phyloP scores from a whole-genome alignment of 2,797 vertebrate genomes.

The Zenarchopterus dispar region DNA sequence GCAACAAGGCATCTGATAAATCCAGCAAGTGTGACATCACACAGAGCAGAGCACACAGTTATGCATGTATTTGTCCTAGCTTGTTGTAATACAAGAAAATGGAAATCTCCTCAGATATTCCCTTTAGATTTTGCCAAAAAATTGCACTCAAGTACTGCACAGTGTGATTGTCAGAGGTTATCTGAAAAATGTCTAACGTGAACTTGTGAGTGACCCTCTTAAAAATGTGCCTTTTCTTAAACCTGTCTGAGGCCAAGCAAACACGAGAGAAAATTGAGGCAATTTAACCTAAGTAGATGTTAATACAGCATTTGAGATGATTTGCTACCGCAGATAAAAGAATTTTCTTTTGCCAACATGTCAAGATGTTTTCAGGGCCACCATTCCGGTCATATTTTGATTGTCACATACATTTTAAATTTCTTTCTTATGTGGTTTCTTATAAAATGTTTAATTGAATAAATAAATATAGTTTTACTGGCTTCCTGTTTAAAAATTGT shows the following conservation, averaged over 20 bases:
- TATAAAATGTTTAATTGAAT: no score
- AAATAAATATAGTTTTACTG: no score
- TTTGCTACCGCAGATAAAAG: background rate
- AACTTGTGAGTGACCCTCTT: background rate
- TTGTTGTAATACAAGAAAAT: conserved; percentile 38
- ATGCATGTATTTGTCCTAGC: conserved; percentile 27
- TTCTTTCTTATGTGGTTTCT: no score
- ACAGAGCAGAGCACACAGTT: conserved; percentile 37
- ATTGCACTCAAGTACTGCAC: background rate
- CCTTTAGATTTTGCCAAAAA: conserved; percentile 18
- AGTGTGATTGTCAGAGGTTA: conserved; percentile 4
- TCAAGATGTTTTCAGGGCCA: no score
- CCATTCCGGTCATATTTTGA: no score
- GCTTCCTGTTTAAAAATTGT: no score
- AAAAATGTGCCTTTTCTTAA: background rate
- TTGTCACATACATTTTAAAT: no score
- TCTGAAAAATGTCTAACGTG: conserved; percentile 13
- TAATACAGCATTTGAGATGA: no score
- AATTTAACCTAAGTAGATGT: background rate
- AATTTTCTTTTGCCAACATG: background rate
- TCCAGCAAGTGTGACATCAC: conserved; percentile 45
- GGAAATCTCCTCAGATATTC: conserved; percentile 26
- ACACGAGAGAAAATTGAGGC: background rate
- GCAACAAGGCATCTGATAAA: conserved; percentile 60
- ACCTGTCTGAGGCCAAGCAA: background rate